A percentile compares a stretch with the other conserved stretches of the same genome.
Evolutionary conservation across 2,113 vertebrate genomes (phyloP).

Genomic region (Sapayoa aenigma): DNA sequence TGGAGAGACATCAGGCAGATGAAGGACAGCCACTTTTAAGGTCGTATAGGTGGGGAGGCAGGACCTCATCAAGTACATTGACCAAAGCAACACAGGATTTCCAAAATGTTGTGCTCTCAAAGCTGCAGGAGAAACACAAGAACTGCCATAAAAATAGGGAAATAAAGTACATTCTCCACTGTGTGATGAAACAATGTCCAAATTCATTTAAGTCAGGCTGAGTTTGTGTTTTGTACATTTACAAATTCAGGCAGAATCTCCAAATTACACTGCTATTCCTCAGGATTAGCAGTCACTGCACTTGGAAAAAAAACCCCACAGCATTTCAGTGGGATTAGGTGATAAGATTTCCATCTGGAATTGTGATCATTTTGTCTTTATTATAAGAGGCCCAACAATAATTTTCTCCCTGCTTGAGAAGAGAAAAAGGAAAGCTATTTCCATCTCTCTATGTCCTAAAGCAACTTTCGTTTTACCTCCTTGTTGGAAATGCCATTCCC

Average conservation of each 20-base stretch:
- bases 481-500: neutral
- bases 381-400: neutral
- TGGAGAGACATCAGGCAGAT: neutral
- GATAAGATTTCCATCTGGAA: neutral
- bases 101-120: neutral
- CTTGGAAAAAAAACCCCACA: neutral
- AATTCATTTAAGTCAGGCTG: neutral
- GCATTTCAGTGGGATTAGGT: neutral
- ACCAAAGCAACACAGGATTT: neutral
- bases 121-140: neutral
- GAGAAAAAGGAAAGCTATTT: neutral
- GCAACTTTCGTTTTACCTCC: neutral
- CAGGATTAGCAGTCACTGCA: neutral
- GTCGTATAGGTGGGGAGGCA: neutral
- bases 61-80: neutral
- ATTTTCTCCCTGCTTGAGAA: neutral
- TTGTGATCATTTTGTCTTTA: neutral
- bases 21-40: neutral
- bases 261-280: neutral
- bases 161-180: neutral
- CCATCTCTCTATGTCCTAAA: neutral
- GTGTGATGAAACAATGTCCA: neutral
- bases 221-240: neutral
- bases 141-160: neutral
- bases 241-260: neutral